These are phyloP conservation scores for Sorex fumeus DNA, from an alignment of 2,113 vertebrate genomes.

Conservation along the genomic window DNA sequence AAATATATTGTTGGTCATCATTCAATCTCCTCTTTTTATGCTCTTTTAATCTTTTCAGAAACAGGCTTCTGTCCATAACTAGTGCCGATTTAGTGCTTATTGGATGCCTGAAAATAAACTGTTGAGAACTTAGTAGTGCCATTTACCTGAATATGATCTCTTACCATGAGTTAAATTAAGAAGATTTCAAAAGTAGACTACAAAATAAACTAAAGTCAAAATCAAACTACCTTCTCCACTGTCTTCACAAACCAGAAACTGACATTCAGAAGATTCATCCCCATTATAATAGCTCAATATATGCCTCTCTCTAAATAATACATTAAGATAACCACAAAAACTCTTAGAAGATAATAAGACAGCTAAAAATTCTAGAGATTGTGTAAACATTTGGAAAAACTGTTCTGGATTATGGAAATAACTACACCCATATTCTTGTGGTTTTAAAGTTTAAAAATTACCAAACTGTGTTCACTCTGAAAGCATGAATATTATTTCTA, in stretches of 20 bases:
- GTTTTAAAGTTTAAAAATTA: conserved; percentile 81
- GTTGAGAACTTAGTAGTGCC: background rate
- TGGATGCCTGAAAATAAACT: conserved; percentile 26
- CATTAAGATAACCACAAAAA: conserved; percentile 5
- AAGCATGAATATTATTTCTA: conserved; percentile 87
- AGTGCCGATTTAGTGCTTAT: background rate
- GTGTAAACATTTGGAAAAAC: background rate
- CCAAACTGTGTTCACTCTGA: conserved; percentile 84
- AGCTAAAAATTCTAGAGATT: background rate
- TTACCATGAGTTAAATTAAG: background rate
- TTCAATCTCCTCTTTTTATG: background rate
- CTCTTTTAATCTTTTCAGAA: conserved; percentile 4
- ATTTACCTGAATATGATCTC: background rate
- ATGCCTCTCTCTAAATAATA: background rate
- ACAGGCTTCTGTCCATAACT: background rate
- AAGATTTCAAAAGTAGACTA: background rate
- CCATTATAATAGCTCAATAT: background rate
- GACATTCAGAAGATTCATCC: background rate
- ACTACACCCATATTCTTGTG: conserved; percentile 30
- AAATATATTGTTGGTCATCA: background rate
- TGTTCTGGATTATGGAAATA: conserved; percentile 12
- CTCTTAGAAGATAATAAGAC: background rate
- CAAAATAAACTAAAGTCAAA: background rate
- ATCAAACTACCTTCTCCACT: background rate
- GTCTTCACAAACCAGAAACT: background rate